A percentile compares a stretch with the other conserved stretches of the same genome.
Conservation (phyloP, 2,888 invertebrate species). For the Trichogramma evanescens region DNA sequence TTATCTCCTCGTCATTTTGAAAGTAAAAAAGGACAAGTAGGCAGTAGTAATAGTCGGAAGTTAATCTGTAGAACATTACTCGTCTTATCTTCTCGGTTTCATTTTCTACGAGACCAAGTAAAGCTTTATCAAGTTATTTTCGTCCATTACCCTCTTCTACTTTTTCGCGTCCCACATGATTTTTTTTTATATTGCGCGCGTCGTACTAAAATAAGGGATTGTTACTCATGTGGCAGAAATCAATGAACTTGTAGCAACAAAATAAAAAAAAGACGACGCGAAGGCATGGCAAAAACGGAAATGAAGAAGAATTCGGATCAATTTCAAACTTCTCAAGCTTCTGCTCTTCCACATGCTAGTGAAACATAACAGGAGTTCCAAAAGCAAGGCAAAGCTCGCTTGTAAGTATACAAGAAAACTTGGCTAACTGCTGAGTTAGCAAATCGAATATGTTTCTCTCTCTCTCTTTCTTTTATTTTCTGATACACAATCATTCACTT, state of each 20-base stretch:
- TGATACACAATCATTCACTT: no score
- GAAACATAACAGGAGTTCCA: background rate
- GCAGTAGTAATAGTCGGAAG: no score
- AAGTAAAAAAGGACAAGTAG: no score
- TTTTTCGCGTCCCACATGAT: background rate
- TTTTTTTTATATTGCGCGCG: background rate
- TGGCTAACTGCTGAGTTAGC: background rate
- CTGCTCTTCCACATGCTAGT: background rate
- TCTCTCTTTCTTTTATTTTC: background rate
- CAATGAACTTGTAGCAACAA: no score
- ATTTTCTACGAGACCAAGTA: constrained; percentile 5
- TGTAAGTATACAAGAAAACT: constrained; percentile 3
- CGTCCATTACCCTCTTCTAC: background rate
- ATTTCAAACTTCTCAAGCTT: background rate
- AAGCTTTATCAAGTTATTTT: constrained; percentile 8
- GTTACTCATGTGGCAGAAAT: background rate
- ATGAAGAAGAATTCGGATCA: background rate
- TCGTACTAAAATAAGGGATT: background rate
- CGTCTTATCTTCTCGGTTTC: constrained; percentile 1
- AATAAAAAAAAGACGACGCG: no score
- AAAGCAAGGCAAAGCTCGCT: background rate
- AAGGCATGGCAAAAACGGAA: no score
- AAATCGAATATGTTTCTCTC: background rate
- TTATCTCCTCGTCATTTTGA: no score
- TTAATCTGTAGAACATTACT: background rate